A percentile compares a stretch with the other conserved stretches of the same genome.
These are phyloP conservation scores for Coenonympha glycerion DNA, from an alignment of 2,888 invertebrate species.

Conservation along the genomic window DNA sequence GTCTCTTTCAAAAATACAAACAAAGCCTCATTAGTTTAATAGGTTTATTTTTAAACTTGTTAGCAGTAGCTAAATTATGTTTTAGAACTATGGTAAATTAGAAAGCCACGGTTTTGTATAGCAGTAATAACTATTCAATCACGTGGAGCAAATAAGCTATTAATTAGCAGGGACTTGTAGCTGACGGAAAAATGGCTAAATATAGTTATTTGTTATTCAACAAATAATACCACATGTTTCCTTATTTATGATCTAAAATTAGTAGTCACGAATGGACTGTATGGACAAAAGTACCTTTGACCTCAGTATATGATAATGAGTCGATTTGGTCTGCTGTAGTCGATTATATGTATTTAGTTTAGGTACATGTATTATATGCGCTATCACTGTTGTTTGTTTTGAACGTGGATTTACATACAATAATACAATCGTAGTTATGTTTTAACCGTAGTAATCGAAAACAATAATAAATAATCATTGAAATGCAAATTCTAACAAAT, in stretches of 20 bases:
- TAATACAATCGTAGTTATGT: slow-evolving; percentile 2
- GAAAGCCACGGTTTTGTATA: neutral
- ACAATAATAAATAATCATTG: neutral
- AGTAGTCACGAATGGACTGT: slow-evolving; percentile 20
- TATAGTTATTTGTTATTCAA: slow-evolving; percentile 4
- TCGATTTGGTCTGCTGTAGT: slow-evolving; percentile 11
- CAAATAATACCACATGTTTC: slow-evolving; percentile 15
- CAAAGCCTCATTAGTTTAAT: neutral
- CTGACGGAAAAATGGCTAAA: slow-evolving; percentile 8
- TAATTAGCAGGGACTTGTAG: slow-evolving; percentile 5
- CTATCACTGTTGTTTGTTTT: slow-evolving; percentile 5
- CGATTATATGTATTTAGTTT: slow-evolving; percentile 4
- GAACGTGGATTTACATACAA: slow-evolving; percentile 17
- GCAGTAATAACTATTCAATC: neutral
- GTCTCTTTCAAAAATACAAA: too few species aligned
- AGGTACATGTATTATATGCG: neutral
- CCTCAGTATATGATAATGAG: slow-evolving; percentile 19
- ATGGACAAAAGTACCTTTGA: slow-evolving; percentile 26
- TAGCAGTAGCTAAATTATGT: neutral
- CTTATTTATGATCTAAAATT: slow-evolving; percentile 23
- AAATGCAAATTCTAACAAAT: too few species aligned
- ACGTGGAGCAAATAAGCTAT: slow-evolving; percentile 2
- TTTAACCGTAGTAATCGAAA: neutral
- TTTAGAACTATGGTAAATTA: neutral
- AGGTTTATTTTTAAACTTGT: neutral